Evolutionary conservation across 2,797 vertebrate species (phyloP), one percentile per base, ranked within the genome.

Genomic region (Spinibarbus caldwelli): DNA sequence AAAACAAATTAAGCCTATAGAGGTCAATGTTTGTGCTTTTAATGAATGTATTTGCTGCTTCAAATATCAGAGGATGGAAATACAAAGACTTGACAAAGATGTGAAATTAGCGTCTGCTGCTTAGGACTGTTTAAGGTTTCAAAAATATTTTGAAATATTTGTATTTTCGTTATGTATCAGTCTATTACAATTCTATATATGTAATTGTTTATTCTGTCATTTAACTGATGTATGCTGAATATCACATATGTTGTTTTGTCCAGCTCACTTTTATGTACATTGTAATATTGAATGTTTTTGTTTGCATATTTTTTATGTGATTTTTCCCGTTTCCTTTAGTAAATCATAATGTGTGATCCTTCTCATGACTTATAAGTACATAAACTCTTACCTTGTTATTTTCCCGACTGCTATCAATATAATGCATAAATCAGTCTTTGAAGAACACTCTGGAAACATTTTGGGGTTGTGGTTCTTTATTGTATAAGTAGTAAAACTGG

Each of bases 21-120:
- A 84, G 73, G 70, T 73, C 41, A 73, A 36, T 86, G 23, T 71
- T 78, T 82, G 57, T 72, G 19, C 5, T 76, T n/a, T 21, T 75
- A 15, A 80, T 47, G 17, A 12, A 23, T 31, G 57, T 59, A 15
- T 29, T 62, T 36, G 36, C 62, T 47, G 54, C 26, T 85, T 72
- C 12, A 31, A 14, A 47, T 83, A 34, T 62, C 66, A 54, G 19
- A 36, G 23, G 68, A 57, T 83, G 6, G 34, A 67, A 67, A 75
- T 31, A 80, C 4, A 2, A 59, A 54, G 21, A 80, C 6, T 80
- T 15, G 6, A 31, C 4, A 67, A 83, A 71, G 41, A 71, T 52
- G 34, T 64, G 68, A 83, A 66, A 86, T 73, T n/a, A 54, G 17
- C 19, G 77, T 43, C 43, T 38, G 78, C 26, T 83, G 57, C 57